Evolutionary conservation across 1,140 invertebrate genomes (phyloP).

Genomic region (Drosophila pallidifrons): DNA sequence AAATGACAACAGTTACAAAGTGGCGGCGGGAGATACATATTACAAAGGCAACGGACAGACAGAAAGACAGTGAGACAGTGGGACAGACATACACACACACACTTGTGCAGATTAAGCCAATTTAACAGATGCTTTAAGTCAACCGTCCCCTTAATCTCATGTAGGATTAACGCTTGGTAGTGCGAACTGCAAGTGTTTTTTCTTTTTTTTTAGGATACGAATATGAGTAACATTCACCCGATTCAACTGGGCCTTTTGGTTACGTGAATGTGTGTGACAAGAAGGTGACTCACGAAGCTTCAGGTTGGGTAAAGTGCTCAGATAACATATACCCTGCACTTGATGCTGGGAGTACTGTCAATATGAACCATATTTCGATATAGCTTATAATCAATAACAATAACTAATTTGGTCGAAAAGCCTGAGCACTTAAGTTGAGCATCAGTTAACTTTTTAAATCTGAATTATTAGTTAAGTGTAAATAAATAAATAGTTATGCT

Average conservation of each 20-base stretch:
- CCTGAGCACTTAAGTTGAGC: too few relatives aligned
- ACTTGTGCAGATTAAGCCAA: conserved; percentile 58
- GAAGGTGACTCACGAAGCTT: conserved; percentile 43
- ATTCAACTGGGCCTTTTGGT: neutral
- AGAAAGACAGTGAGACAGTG: conserved; percentile 49
- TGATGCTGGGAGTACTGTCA: neutral
- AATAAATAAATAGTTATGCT: too few relatives aligned
- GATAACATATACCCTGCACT: conserved; percentile 48
- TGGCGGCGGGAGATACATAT: conserved; percentile 74
- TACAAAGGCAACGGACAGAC: conserved; percentile 54
- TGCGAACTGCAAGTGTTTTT: conserved; percentile 52
- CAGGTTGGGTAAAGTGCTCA: too few relatives aligned
- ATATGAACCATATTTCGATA: too few relatives aligned
- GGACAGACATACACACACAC: conserved; percentile 56
- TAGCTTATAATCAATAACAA: too few relatives aligned
- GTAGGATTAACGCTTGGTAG: conserved; percentile 69
- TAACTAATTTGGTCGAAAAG: too few relatives aligned
- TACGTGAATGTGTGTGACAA: conserved; percentile 10
- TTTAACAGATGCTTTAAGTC: conserved; percentile 63
- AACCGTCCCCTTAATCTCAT: conserved; percentile 66
- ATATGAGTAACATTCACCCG: conserved; percentile 10
- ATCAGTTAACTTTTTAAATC: too few relatives aligned
- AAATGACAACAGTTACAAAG: conserved; percentile 84
- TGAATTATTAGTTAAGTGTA: too few relatives aligned
- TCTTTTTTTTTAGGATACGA: conserved; percentile 4